Base-by-base conservation (phyloP, 2,797 vertebrate species). In the Hoplostethus mediterraneus region DNA sequence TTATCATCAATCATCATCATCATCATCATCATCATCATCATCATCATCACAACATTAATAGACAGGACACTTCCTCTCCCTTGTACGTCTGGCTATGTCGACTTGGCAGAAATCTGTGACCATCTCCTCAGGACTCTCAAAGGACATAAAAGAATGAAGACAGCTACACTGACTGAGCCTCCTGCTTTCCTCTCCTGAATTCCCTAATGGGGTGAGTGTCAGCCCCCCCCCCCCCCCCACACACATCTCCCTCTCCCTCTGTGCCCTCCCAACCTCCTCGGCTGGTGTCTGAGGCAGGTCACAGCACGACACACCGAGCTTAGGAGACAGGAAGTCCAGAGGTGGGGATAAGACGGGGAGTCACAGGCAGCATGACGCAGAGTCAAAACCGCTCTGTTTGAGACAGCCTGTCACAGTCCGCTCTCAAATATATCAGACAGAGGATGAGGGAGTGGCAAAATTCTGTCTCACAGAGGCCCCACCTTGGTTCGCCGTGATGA, bases 41-140 rank as follows among this genome's bases (percentile, higher is more conserved):
- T 40, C 44, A 81, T 84, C 49, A 36, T 75, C 59, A 48, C 59
- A 17, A 36, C 52, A 45, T 79, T 64, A 77, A 53, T 77, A 75
- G 70, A 83, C 52, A 5, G 66, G 74, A 79, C 61, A 11, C 60
- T 70, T 66, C 63, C 47, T 82, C 65, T 59, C 75, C 86, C 82
- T 68, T 14, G 44, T 72, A 67, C 75, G 49, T 82, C 71, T 49
- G 71, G 84, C 81, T 90, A 71, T 48, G 64, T 86, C 67, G 57
- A 79, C 70, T 82, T 63, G 77, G 86, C 75, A 84, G 81, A 88
- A 88, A 85, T 73, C 57, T 66, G 57, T 62, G 57, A 74, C 64
- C 38, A 48, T 74, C 90, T 93, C 90, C 93, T 94, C 93, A 93
- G 93, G 91, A 94, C 91, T 92, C 81, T 89, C 66, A 83, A 84